Percentiles rank a stretch among this genome's conserved stretches.
These are phyloP conservation scores for Nettapus auritus DNA, from an alignment of 2,113 vertebrate genomes.

Conservation along the genomic window DNA sequence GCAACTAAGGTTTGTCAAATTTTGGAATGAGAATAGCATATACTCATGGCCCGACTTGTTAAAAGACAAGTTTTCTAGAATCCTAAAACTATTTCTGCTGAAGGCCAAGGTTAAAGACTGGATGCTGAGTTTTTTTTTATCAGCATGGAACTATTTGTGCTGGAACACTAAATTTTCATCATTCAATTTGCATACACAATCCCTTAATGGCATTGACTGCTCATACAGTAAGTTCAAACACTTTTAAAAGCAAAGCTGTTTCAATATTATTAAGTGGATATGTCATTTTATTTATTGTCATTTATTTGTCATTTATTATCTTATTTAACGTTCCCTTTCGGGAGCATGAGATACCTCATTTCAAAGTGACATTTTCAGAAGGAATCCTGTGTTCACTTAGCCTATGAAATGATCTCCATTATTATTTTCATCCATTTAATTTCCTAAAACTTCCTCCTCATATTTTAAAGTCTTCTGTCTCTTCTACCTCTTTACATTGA, in stretches of 20 bases:
- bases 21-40: not conserved
- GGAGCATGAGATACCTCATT: not conserved
- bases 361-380: constrained; percentile 2
- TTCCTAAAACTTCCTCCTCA: not conserved
- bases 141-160: not conserved
- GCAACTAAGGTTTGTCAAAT: not conserved
- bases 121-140: not conserved
- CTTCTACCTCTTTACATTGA: not conserved
- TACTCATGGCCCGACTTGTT: not conserved
- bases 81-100: not conserved
- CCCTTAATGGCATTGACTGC: not conserved
- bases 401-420: not conserved
- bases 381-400: not conserved
- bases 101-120: not conserved
- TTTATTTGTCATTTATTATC: too few relatives aligned
- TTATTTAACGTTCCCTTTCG: not conserved
- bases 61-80: not conserved
- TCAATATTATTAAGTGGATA: not conserved
- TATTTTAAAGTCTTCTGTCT: not conserved
- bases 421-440: not conserved
- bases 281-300: not conserved
- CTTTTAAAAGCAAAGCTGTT: not conserved
- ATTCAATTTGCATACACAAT: not conserved
- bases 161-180: not conserved
- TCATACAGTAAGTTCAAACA: not conserved